These are phyloP conservation scores for Conus betulinus DNA, from an alignment of 1,140 invertebrate species.

Conservation along the genomic window DNA sequence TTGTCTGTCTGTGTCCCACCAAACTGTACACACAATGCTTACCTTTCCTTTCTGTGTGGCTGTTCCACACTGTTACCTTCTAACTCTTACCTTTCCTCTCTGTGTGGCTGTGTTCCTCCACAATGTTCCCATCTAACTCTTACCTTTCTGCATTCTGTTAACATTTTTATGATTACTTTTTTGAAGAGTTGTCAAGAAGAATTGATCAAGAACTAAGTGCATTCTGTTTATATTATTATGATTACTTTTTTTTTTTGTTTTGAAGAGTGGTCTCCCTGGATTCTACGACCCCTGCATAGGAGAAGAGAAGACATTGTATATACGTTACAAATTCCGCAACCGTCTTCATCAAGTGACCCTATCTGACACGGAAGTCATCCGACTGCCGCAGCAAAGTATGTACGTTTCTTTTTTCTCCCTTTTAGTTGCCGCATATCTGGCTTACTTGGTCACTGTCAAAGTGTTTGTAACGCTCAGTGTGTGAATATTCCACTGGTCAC, in stretches of 20 bases:
- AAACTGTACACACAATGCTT: too few relatives aligned
- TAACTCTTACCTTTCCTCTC: too few relatives aligned
- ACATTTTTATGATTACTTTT: too few relatives aligned
- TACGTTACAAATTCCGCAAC: slow-evolving; percentile 91
- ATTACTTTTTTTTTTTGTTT: slow-evolving; percentile 45
- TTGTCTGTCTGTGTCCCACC: too few relatives aligned
- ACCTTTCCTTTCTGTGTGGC: too few relatives aligned
- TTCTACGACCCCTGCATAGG: slow-evolving; percentile 98
- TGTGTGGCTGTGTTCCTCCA: too few relatives aligned
- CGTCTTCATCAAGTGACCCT: slow-evolving; percentile 87
- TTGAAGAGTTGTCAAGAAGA: too few relatives aligned
- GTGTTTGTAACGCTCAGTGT: too few relatives aligned
- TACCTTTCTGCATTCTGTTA: too few relatives aligned
- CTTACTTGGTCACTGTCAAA: background rate
- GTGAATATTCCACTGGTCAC: too few relatives aligned
- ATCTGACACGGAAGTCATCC: slow-evolving; percentile 85
- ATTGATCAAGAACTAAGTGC: background rate
- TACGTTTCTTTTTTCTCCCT: slow-evolving; percentile 20
- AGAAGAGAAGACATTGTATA: slow-evolving; percentile 91
- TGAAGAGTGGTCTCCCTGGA: slow-evolving; percentile 93
- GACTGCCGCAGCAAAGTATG: slow-evolving; percentile 82
- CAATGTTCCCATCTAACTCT: too few relatives aligned
- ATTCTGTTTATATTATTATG: background rate
- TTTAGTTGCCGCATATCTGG: background rate
- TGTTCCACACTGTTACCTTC: too few relatives aligned